Evolutionary conservation across 2,113 vertebrate species (phyloP), one percentile per base, ranked within the genome.

Genomic region (Nematolebias whitei): DNA sequence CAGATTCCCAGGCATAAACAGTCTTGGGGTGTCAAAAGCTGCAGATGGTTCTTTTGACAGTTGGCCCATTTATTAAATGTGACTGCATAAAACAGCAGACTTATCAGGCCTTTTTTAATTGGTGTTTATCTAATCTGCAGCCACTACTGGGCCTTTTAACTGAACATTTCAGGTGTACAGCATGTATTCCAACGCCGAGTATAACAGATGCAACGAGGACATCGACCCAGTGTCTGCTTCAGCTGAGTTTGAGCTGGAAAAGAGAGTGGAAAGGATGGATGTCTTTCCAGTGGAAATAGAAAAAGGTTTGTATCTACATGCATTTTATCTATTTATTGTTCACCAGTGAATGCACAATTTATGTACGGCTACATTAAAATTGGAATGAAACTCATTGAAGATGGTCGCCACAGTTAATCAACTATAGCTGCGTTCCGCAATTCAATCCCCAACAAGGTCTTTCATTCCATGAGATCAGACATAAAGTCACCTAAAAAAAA

Each of bases 211-310:
- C 59, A 97, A 96, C 62, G 93, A 95, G 64, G 93, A 95, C 62
- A 93, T 97, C 47, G 95, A 97, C 63, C 95, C 95, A 0, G 94
- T 97, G 73, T 93, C 95, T 13, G 94, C 95, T 35, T 97, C 95
- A 2, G 95, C 95, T 1, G 95, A 96, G 68, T 97, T 94, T 48
- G 95, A 97, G 78, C 90, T 97, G 85, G 95, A 97, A 79, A 97
- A 97, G 85, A 92, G 95, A 41, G 94, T 97, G 83, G 95, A 96
- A 79, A 94, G 92, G 88, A 97, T 97, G 95, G 92, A 95, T 19
- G 92, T 96, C 49, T 93, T 96, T 79, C 91, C 95, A 40, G 95
- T 96, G 79, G 94, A 96, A 77, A 95, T 97, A 78, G 90, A 95
- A 88, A 97, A 97, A 88, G 95, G 95, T 96, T 41, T 49, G 74